These are phyloP conservation scores for Paralvinella palmiformis DNA, from an alignment of 1,140 invertebrate species.

Conservation along the genomic window DNA sequence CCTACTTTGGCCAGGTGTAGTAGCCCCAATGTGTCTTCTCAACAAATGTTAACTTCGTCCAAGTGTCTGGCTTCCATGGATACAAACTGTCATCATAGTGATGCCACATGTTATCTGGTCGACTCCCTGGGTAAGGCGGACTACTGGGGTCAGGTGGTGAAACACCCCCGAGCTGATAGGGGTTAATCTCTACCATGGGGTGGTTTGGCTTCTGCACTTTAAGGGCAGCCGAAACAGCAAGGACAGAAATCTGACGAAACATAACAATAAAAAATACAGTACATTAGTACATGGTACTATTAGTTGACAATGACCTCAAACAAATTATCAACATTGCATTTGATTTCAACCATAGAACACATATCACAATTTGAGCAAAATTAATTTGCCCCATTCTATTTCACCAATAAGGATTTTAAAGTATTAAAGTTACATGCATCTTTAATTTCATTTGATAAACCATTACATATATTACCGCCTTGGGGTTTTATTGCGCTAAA, in stretches of 20 bases:
- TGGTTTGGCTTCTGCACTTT: slow-evolving; percentile 71
- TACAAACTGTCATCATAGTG: slow-evolving; percentile 61
- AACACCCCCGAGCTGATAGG: slow-evolving; percentile 35
- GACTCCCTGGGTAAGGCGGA: slow-evolving; percentile 49
- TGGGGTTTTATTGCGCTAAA: too few relatives aligned
- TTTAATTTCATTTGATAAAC: too few relatives aligned
- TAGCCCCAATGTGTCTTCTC: slow-evolving; percentile 70
- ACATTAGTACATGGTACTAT: too few relatives aligned
- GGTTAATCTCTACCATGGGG: slow-evolving; percentile 57
- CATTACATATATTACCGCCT: too few relatives aligned
- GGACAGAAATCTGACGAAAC: slow-evolving; percentile 59
- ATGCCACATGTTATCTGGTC: slow-evolving; percentile 67
- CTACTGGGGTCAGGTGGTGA: background rate
- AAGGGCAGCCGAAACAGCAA: slow-evolving; percentile 60
- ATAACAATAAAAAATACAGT: too few relatives aligned
- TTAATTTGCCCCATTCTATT: too few relatives aligned
- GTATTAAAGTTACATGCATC: too few relatives aligned
- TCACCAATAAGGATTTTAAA: too few relatives aligned
- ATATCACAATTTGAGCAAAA: too few relatives aligned
- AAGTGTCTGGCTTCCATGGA: slow-evolving; percentile 60
- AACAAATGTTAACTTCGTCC: slow-evolving; percentile 65
- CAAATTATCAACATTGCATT: too few relatives aligned
- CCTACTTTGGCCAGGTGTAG: slow-evolving; percentile 72
- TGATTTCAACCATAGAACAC: too few relatives aligned
- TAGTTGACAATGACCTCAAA: too few relatives aligned